Evolutionary conservation across 1,140 invertebrate genomes (phyloP), one percentile per base, ranked within the genome.

Genomic region (Bombus waltoni): DNA sequence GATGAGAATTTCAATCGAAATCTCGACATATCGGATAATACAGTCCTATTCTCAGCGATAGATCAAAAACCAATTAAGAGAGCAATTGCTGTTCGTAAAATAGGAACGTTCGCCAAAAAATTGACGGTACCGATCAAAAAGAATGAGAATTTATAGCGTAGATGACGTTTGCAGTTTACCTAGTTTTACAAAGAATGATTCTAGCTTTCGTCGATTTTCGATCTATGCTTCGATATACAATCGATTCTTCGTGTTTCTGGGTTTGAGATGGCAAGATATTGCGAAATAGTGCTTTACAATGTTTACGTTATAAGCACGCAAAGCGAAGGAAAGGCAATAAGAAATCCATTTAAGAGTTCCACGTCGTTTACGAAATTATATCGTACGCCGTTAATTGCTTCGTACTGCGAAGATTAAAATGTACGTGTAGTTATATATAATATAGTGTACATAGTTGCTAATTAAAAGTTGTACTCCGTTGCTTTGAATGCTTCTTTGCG

Each of bases 1-100:
- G 47, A 78, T 78, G 35, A 59, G 44, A 70, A 78, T 78, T 83
- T 70, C 47, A 28, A n/a, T 22, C 3, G 74, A 28, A 35, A 38
- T 15, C 28, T 53, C 73, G 62, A 76, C 53, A 66, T 57, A 83
- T 70, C 74, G 74, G 32, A 9, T 38, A 11, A 38, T 22, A 42
- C 32, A 53, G n/a, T 40, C 32, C 28, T n/a, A 11, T 15, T 42
- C 32, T 6, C 11, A 32, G 81, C n/a, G 53, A 83, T 83, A 70
- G 68, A 83, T 83, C 81, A 78, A 83, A 70, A 75, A 70, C 25
- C 81, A 83, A 83, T 83, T 83, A 83, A 77, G 81, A 68, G 73
- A 25, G 62, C 32, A 32, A 83, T 83, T 66, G 68, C 42, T 76
- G 38, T 74, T 65, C 53, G 42, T 76, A 44, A 40, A 66, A 40